These are phyloP conservation scores for Cyanocitta stelleri DNA, from an alignment of 2,113 vertebrate species.

Conservation along the genomic window DNA sequence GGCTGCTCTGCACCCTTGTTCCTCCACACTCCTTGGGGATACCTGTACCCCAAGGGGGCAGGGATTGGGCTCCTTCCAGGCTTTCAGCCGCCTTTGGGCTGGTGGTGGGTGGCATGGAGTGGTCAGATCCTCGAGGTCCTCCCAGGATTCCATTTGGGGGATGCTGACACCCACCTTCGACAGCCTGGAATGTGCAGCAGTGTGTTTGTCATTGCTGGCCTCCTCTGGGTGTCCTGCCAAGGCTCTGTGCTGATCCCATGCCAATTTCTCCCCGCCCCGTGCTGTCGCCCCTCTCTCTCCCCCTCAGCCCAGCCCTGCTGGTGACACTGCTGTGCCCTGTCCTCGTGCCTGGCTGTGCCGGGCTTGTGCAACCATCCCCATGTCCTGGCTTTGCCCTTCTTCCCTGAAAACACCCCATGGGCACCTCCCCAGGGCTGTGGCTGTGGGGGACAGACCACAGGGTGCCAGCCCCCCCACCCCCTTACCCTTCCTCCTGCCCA, in stretches of 20 bases:
- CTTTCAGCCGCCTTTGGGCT: background rate
- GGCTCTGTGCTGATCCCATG: accelerated
- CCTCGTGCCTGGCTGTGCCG: background rate
- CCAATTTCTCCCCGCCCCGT: accelerated
- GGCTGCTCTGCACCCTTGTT: background rate
- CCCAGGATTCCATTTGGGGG: background rate
- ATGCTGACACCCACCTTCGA: background rate
- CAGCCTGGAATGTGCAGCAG: background rate
- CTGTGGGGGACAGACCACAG: background rate
- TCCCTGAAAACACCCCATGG: accelerated
- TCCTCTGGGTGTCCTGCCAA: background rate
- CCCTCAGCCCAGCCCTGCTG: background rate
- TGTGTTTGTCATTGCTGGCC: background rate
- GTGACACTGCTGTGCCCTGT: background rate
- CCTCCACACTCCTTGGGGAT: accelerated
- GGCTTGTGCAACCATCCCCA: background rate
- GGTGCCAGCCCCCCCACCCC: accelerated
- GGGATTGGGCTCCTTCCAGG: background rate
- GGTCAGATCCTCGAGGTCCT: background rate
- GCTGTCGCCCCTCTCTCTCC: background rate
- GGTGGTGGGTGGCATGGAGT: background rate
- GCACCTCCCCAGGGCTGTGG: background rate
- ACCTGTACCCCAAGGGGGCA: too few relatives aligned
- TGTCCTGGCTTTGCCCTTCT: background rate
- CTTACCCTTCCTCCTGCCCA: background rate